Base-by-base conservation (phyloP, 1,140 invertebrate genomes). In the Spodoptera frugiperda region DNA sequence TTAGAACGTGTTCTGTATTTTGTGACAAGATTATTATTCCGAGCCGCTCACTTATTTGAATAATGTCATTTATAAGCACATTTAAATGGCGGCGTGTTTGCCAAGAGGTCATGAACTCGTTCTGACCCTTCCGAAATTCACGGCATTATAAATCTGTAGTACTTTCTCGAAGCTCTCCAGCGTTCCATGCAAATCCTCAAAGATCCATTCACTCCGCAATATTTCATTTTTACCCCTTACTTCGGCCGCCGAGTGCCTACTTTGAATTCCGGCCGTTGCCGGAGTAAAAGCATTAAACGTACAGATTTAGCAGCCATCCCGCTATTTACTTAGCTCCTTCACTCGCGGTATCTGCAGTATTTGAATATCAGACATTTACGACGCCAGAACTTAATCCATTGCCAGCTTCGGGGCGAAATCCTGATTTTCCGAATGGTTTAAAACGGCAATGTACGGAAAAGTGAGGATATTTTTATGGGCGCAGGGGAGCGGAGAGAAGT, bases 301-400 rank as follows among this genome's bases (percentile, higher is more conserved):
- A 68, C 65, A 68, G 65, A 68, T 68, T 68, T 53, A 49, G 65
- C 65, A 67, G 63, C 51, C 48, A 68, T 33, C 61, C 21, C 65
- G 46, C 63, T 49, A 33, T 49, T 65, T 65, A 21, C 61, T 63
- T 46, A 59, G 55, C 57, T 44, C 57, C 30, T 33, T 9, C n/a
- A 44, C 15, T 33, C 15, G 17, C n/a, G 33, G 15, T 61, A 61
- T 61, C 33, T 39, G n/a, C 57, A 61, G 57, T 25, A 55, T 21
- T 54, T 54, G 11, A 9, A 44, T 44, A 17, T 68, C 19, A 21
- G 3, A 53, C 17, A 46, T 65, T 65, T 49, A 53, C 15, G n/a
- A 46, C n/a, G 44, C 15, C 15, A 46, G 48, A 46, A 11, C 39
- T 10, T 3, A n/a, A 63, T 63, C 39, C 39, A 46, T 11, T 46